These are phyloP conservation scores for Xiphorhynchus erythropygius DNA, from an alignment of 2,797 vertebrate genomes.

Conservation along the genomic window DNA sequence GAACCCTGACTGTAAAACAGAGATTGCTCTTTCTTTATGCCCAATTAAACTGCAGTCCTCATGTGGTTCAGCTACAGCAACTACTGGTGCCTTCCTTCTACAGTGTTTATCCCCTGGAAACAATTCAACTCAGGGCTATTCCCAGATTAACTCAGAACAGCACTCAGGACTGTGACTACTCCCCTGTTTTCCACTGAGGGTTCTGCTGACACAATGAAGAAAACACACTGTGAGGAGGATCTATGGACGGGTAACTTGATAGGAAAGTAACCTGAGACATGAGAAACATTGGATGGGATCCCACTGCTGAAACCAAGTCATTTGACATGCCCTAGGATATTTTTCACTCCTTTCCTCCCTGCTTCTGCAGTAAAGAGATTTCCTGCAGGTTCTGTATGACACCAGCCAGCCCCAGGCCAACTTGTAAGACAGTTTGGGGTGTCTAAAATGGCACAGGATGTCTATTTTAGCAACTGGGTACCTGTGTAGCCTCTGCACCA, in stretches of 20 bases:
- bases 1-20: neutral
- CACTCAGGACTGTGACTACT: neutral
- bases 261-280: neutral
- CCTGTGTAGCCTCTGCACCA: neutral
- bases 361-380: neutral
- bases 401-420: neutral
- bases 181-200: neutral
- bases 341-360: neutral
- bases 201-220: neutral
- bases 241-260: neutral
- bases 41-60: neutral
- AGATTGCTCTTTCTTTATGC: neutral
- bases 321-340: neutral
- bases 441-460: neutral
- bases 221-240: neutral
- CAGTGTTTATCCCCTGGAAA: neutral
- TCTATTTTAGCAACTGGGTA: neutral
- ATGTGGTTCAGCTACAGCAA: neutral
- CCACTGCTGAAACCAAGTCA: neutral
- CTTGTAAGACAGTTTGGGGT: rapidly evolving
- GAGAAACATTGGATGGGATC: neutral
- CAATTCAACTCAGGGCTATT: neutral
- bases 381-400: neutral
- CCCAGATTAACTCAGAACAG: neutral
- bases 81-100: neutral